Evolutionary conservation across 2,797 vertebrate genomes (phyloP).

Genomic region (Sebastes goodei): DNA sequence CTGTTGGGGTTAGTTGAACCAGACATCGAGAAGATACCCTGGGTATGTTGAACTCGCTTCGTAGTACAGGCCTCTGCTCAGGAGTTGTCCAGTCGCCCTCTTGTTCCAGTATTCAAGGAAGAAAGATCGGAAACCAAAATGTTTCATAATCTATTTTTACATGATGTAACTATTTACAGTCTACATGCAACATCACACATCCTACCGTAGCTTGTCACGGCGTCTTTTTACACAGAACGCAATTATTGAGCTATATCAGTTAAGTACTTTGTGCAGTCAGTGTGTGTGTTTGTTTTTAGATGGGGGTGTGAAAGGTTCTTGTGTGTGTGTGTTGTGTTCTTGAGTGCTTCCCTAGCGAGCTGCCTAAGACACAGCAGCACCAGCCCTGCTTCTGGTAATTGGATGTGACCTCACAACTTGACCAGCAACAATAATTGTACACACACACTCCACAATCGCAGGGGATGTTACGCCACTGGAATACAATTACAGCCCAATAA

Average conservation of each 20-base stretch:
- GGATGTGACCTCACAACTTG: conserved; percentile 71
- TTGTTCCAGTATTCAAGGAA: background rate
- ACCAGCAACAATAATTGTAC: conserved; percentile 47
- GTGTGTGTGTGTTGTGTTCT: background rate
- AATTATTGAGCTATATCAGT: conserved; percentile 13
- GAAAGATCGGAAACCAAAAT: background rate
- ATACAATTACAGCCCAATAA: conserved; percentile 63
- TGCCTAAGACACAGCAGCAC: conserved; percentile 28
- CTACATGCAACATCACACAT: background rate
- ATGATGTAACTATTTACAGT: background rate
- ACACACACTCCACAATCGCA: conserved; percentile 21
- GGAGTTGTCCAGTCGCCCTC: background rate
- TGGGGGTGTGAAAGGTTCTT: background rate
- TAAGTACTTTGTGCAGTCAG: background rate
- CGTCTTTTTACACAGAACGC: background rate
- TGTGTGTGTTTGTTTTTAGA: background rate
- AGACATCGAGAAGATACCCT: background rate
- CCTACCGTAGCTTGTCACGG: background rate
- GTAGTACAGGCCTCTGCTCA: background rate
- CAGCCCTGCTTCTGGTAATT: conserved; percentile 58
- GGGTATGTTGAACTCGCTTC: background rate
- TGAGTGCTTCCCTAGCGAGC: conserved; percentile 10
- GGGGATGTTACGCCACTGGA: conserved; percentile 56
- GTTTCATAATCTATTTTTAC: background rate
- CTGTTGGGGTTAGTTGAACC: background rate